These are phyloP conservation scores for Phocides pigmalion DNA, from an alignment of 1,140 invertebrate species.

Conservation along the genomic window DNA sequence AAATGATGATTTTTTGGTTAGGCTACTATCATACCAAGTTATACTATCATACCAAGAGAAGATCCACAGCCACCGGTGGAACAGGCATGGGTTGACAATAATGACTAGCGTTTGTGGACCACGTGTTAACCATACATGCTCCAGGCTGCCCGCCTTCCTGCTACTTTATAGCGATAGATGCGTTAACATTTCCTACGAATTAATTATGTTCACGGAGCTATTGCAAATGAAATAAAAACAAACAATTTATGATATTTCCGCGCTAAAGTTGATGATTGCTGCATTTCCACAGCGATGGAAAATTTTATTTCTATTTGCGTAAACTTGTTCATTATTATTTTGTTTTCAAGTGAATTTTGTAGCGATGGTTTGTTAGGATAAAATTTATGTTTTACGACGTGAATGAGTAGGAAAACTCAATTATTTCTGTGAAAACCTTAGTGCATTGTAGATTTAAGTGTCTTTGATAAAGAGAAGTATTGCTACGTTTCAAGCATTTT, in stretches of 20 bases:
- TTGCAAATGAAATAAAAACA: neutral
- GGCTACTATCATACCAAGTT: no score
- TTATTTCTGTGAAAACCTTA: conserved; percentile 2
- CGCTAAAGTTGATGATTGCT: conserved; percentile 9
- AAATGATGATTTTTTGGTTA: no score
- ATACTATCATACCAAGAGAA: no score
- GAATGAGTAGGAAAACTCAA: conserved; percentile 2
- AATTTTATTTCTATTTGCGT: conserved; percentile 23
- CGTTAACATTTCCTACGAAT: neutral
- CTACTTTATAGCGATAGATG: neutral
- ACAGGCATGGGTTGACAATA: no score
- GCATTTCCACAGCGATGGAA: conserved; percentile 12
- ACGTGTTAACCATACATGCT: no score
- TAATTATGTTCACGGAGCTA: neutral
- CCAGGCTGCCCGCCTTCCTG: neutral
- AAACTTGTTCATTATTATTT: conserved; percentile 18
- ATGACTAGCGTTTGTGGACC: no score
- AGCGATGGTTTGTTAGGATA: neutral
- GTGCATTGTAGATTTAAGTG: neutral
- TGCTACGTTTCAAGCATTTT: neutral
- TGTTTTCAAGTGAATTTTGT: conserved; percentile 7
- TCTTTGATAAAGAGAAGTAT: neutral
- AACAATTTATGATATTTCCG: conserved; percentile 7
- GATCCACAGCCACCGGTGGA: no score
- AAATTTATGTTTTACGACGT: neutral